Percentiles rank a stretch among this genome's conserved stretches.
Conservation (phyloP, 2,797 vertebrate genomes). For the Ataeniobius toweri region DNA sequence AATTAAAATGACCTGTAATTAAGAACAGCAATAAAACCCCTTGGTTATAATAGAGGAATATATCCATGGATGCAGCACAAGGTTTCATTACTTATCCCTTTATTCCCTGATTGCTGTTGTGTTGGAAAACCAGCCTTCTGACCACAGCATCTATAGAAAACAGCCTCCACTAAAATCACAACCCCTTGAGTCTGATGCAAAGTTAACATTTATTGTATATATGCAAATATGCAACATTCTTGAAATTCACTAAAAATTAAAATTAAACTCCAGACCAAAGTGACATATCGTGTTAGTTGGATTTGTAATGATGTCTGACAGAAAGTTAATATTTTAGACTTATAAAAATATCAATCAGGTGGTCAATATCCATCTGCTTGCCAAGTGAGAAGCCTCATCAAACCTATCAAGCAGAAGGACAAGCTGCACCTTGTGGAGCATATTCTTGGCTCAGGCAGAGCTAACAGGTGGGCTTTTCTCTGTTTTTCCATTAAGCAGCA, state of each 20-base stretch:
- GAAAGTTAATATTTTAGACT: neutral
- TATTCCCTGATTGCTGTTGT: neutral
- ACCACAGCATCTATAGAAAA: neutral
- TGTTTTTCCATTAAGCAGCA: conserved; percentile 49
- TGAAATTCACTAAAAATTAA: neutral
- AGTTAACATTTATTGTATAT: conserved; percentile 28
- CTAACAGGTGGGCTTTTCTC: conserved; percentile 64
- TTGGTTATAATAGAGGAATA: neutral
- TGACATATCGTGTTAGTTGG: conserved; percentile 1
- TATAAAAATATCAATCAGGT: conserved; percentile 30
- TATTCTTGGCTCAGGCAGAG: conserved; percentile 55
- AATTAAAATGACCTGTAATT: neutral
- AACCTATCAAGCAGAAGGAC: conserved; percentile 60
- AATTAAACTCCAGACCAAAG: neutral
- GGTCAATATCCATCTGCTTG: conserved; percentile 9
- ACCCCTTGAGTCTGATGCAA: conserved; percentile 6
- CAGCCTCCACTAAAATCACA: neutral
- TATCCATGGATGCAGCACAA: neutral
- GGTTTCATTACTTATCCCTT: neutral
- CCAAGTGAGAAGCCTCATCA: conserved; percentile 32
- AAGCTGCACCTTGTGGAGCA: conserved; percentile 45
- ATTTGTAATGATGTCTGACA: neutral
- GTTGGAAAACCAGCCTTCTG: neutral
- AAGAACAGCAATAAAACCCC: neutral
- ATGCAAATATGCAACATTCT: neutral